Evolutionary conservation across 2,888 invertebrate species (phyloP).

Genomic region (Troides helena): DNA sequence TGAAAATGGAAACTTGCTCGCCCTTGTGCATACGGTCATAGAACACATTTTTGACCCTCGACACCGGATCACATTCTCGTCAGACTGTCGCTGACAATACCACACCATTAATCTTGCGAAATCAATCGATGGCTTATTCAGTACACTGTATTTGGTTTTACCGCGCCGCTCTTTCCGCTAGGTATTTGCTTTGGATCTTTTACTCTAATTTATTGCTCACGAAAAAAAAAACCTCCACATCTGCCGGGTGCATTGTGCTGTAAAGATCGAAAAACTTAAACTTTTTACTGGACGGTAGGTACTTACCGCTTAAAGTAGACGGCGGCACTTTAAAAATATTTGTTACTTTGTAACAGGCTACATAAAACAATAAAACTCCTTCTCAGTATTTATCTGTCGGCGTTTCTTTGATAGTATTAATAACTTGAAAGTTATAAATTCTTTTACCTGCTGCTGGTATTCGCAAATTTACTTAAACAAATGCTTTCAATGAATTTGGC

Average conservation of each 20-base stretch:
- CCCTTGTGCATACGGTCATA: slow-evolving; percentile 55
- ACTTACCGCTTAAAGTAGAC: slow-evolving; percentile 27
- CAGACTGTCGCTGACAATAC: slow-evolving; percentile 77
- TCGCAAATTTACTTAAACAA: slow-evolving; percentile 48
- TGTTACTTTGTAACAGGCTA: slow-evolving; percentile 51
- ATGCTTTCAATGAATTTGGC: slow-evolving; percentile 1
- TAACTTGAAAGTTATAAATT: slow-evolving; percentile 44
- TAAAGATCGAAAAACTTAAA: slow-evolving; percentile 4
- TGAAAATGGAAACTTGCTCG: slow-evolving; percentile 56
- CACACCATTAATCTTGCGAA: slow-evolving; percentile 79
- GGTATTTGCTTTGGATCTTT: slow-evolving; percentile 77
- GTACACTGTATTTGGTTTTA: slow-evolving; percentile 78
- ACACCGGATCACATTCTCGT: slow-evolving; percentile 58
- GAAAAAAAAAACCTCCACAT: slow-evolving; percentile 59
- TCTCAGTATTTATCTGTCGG: slow-evolving; percentile 43
- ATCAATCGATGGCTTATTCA: slow-evolving; percentile 81
- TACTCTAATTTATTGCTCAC: slow-evolving; percentile 70
- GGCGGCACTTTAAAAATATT: slow-evolving; percentile 52
- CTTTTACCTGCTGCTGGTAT: slow-evolving; percentile 52
- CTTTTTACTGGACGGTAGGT: slow-evolving; percentile 18
- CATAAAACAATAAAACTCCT: slow-evolving; percentile 67
- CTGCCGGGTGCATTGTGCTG: slow-evolving; percentile 51
- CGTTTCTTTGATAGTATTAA: slow-evolving; percentile 35
- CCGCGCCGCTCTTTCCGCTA: slow-evolving; percentile 68
- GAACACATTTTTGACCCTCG: slow-evolving; percentile 65